Evolutionary conservation across 2,888 invertebrate genomes (phyloP).

Genomic region (Brachycybe producta): DNA sequence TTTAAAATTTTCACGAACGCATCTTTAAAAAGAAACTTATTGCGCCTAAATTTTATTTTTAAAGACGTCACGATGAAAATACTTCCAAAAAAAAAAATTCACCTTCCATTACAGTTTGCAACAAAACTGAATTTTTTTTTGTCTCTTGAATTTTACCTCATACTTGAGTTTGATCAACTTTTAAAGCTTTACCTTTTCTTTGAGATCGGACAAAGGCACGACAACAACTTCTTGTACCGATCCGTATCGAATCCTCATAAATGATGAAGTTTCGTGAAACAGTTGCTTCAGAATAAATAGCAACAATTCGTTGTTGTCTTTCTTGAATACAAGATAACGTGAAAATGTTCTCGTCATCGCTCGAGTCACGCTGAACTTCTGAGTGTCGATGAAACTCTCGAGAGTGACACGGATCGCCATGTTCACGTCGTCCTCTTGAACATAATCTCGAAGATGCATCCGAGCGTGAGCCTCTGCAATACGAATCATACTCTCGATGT

Average conservation of each 20-base stretch:
- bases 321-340: constrained; percentile 80
- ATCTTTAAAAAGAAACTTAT: too few species aligned
- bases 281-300: constrained; percentile 90
- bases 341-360: constrained; percentile 91
- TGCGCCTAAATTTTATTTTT: too few species aligned
- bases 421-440: constrained; percentile 88
- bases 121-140: too few species aligned
- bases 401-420: constrained; percentile 94
- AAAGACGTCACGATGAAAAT: too few species aligned
- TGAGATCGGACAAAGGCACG: constrained; percentile 68
- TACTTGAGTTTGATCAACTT: neutral
- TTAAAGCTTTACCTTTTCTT: constrained; percentile 47
- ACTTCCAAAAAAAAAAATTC: neutral
- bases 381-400: constrained; percentile 96
- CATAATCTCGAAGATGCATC: constrained; percentile 82
- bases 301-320: constrained; percentile 89
- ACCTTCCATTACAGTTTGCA: neutral
- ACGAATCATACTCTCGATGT: constrained; percentile 94
- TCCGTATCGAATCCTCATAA: constrained; percentile 40
- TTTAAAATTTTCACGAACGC: too few species aligned
- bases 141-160: too few species aligned
- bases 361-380: constrained; percentile 96
- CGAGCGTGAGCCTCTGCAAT: constrained; percentile 95
- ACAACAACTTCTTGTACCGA: constrained; percentile 54
- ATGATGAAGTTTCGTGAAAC: constrained; percentile 77